Evolutionary conservation across 2,888 invertebrate species (phyloP), one percentile per base, ranked within the genome.

Genomic region (Hyalella azteca): DNA sequence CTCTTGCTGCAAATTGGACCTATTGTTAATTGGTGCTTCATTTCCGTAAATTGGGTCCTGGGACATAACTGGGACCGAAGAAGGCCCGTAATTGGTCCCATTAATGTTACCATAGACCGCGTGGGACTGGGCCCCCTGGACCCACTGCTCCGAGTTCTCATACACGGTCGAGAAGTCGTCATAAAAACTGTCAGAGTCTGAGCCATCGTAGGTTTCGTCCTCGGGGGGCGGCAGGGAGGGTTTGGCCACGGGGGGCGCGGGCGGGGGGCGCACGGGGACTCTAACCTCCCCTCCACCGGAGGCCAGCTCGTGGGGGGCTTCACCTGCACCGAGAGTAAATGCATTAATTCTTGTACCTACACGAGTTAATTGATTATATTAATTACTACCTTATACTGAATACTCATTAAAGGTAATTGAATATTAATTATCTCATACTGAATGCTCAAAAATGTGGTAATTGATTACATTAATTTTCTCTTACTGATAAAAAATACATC

Each of bases 221-320:
- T 66, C 66, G 39, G 54, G 26, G 13, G 54, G 3, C 2, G 54
- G 1, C 26, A 19, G 22, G 19, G 66, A 29, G 4, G 66, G 66
- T 19, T 36, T 66, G 36, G 22, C 59, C 49, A 78, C 73, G 49
- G 81, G 81, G 26, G 81, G 81, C n/a, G 78, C 78, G 29, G 81
- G 81, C 22, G 78, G 76, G 49, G 81, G 81, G 48, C 81, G 81
- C 39, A 73, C 39, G 19, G 81, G 81, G 11, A 76, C 76, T 45
- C 78, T 54, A 22, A 81, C 76, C 29, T 60, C 78, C 39, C 41
- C 26, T 66, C 39, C 73, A 7, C 36, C n/a, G n/a, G 39, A 13
- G 49, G 66, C 36, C 54, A 22, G 54, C 54, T 29, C 54, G 5
- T 32, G 4, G 39, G 66, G 36, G 13, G 36, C 19, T 22, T n/a